Evolutionary conservation across 2,888 invertebrate species (phyloP).

Genomic region (Syritta pipiens): DNA sequence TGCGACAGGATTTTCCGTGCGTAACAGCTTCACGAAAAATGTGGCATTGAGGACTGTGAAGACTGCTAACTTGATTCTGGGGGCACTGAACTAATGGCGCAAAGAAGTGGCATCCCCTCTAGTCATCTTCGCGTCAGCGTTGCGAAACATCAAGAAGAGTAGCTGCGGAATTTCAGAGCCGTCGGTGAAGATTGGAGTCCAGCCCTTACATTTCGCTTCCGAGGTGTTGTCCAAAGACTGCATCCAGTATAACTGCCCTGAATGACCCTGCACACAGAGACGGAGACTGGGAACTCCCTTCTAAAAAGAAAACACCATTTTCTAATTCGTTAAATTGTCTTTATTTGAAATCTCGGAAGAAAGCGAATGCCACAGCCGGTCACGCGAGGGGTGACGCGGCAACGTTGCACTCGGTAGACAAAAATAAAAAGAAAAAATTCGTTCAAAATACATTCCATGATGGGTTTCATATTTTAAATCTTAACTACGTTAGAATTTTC

Average conservation of each 20-base stretch:
- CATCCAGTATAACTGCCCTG: neutral
- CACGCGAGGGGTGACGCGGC: constrained; percentile 13
- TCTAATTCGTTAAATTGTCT: constrained; percentile 62
- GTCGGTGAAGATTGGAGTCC: too few species aligned
- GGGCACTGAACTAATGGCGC: neutral
- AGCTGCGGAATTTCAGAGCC: too few species aligned
- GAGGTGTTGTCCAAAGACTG: too few species aligned
- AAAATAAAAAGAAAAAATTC: constrained; percentile 28
- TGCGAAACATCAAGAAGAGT: neutral
- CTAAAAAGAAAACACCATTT: constrained; percentile 10
- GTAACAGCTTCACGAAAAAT: constrained; percentile 25
- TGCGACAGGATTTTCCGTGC: too few species aligned
- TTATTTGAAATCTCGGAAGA: constrained; percentile 62
- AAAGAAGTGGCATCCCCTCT: too few species aligned
- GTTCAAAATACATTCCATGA: constrained; percentile 45
- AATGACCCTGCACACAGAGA: neutral
- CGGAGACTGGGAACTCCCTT: too few species aligned
- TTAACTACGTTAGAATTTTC: constrained; percentile 60
- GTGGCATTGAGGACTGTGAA: neutral
- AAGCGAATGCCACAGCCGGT: constrained; percentile 24
- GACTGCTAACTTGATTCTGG: neutral
- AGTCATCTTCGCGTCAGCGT: too few species aligned
- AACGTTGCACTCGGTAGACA: too few species aligned
- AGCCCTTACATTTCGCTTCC: too few species aligned
- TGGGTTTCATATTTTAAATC: constrained; percentile 54